phyloP scores from a whole-genome alignment of 2,888 invertebrate species.

The Mesorhabditis belari region DNA sequence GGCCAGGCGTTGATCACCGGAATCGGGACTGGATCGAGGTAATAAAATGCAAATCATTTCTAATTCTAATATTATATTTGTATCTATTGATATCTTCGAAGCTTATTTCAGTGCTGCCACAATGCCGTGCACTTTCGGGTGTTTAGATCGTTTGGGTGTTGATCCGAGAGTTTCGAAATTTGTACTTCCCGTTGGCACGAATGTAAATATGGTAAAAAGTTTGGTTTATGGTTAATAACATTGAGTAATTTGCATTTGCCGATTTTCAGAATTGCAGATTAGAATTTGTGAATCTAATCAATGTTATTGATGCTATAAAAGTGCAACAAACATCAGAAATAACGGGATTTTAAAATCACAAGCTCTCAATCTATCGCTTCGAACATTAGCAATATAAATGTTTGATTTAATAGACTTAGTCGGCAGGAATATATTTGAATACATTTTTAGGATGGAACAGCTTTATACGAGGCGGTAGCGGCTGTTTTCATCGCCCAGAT shows the following conservation, averaged over 20 bases:
- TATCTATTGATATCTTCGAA: not conserved
- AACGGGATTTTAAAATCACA: not conserved
- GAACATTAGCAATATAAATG: not conserved
- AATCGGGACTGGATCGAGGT: constrained; percentile 66
- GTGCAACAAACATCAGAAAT: too few relatives aligned
- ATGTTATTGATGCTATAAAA: too few relatives aligned
- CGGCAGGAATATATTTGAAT: not conserved
- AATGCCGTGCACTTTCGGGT: constrained; percentile 64
- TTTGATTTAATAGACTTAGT: not conserved
- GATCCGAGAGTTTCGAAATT: constrained; percentile 64
- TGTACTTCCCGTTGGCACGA: constrained; percentile 58
- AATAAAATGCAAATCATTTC: constrained; percentile 2
- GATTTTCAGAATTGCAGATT: too few relatives aligned
- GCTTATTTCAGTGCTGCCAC: constrained; percentile 60
- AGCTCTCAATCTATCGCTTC: not conserved
- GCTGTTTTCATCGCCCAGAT: not conserved
- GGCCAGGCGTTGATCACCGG: constrained; percentile 65
- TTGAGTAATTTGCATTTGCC: too few relatives aligned
- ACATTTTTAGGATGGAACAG: constrained; percentile 11
- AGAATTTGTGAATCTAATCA: too few relatives aligned
- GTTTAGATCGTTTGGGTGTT: constrained; percentile 63
- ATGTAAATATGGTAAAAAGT: constrained; percentile 76
- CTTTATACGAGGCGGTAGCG: not conserved
- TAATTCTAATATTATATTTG: not conserved
- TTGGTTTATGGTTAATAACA: too few relatives aligned